phyloP scores from a whole-genome alignment of 1,140 invertebrate genomes.

The Heterodera schachtii region DNA sequence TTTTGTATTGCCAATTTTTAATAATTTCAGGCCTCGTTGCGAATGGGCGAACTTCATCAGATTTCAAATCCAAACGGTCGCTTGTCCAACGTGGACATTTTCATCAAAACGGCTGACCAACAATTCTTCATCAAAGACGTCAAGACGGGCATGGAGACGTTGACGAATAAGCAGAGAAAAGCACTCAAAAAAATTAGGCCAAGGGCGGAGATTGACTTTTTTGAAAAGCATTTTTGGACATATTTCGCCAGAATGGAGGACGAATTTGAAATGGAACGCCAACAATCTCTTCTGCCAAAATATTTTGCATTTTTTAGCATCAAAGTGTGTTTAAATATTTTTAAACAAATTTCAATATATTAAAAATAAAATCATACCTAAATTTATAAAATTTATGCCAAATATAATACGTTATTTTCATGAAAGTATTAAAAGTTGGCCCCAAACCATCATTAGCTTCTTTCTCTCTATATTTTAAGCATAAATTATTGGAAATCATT shows the following conservation, averaged over 20 bases:
- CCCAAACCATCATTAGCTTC: no score
- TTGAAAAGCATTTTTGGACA: background rate
- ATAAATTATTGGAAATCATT: no score
- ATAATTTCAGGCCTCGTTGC: background rate
- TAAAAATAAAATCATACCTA: no score
- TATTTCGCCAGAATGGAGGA: background rate
- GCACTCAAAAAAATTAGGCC: background rate
- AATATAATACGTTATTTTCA: no score
- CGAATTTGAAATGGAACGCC: background rate
- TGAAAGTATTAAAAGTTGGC: no score
- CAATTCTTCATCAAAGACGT: conserved; percentile 14
- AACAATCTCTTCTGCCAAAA: background rate
- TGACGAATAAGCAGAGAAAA: background rate
- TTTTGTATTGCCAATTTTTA: background rate
- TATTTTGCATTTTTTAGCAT: background rate
- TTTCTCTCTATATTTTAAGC: no score
- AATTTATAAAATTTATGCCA: no score
- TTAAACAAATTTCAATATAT: no score
- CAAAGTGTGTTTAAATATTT: background rate
- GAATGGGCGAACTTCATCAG: background rate
- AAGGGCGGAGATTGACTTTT: conserved; percentile 1
- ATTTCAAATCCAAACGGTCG: conserved; percentile 10
- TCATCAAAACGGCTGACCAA: background rate
- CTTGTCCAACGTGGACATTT: background rate
- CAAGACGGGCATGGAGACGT: background rate